Conservation (phyloP, 2,113 vertebrate genomes). For the Phrynosoma blainvillii region DNA sequence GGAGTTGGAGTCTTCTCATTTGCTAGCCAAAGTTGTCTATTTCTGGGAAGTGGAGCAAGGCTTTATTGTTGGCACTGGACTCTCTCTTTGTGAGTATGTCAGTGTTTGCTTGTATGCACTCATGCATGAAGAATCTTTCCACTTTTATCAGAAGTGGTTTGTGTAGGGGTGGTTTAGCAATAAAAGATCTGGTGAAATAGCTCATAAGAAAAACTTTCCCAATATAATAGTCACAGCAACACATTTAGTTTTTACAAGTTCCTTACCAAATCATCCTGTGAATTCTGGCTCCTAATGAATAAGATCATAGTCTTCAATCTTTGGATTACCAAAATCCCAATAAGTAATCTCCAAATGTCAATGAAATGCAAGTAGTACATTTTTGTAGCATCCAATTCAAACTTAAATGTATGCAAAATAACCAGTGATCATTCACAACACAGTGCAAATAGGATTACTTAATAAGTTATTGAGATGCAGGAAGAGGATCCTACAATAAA, state of each 20-base stretch:
- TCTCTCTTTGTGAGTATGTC: not conserved
- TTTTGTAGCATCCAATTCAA: too few relatives aligned
- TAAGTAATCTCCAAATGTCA: too few relatives aligned
- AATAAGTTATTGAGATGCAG: too few relatives aligned
- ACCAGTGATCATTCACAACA: too few relatives aligned
- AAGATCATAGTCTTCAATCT: not conserved
- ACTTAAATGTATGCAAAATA: too few relatives aligned
- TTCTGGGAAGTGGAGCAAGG: not conserved
- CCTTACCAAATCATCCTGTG: not conserved
- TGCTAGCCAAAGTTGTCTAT: not conserved
- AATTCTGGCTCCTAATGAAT: not conserved
- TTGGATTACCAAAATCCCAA: not conserved
- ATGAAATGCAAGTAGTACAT: too few relatives aligned
- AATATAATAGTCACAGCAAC: not conserved
- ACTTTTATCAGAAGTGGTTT: slow-evolving; percentile 5
- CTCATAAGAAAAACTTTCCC: not conserved
- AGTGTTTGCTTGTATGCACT: too few relatives aligned
- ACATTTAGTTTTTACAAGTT: not conserved
- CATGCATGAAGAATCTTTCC: not conserved
- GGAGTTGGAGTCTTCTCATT: not conserved
- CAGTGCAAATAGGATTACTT: too few relatives aligned
- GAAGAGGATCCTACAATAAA: too few relatives aligned
- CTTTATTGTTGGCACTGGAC: not conserved
- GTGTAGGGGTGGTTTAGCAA: not conserved
- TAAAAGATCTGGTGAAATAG: not conserved